Base-by-base conservation (phyloP, 2,113 vertebrate species). In the Dipodomys merriami region DNA sequence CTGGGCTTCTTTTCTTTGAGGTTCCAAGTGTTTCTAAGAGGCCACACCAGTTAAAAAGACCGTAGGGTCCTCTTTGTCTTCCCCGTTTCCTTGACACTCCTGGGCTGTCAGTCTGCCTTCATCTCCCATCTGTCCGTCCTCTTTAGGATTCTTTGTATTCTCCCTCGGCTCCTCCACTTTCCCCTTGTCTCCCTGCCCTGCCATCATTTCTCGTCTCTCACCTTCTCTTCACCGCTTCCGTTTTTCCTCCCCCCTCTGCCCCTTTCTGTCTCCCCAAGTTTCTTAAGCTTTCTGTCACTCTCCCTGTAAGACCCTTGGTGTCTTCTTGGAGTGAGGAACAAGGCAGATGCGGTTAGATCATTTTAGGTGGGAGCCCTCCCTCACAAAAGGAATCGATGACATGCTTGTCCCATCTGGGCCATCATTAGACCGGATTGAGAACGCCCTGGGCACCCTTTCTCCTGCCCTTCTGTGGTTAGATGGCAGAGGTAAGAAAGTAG, bases 31-130 rank as follows among this genome's bases (percentile, higher is more conserved):
- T 85, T 82, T 80, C 80, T 27, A 35, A 91, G 92, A 92, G 96
- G 92, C 96, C 96, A 97, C 94, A 94, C 95, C 97, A 96, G 94
- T 97, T 97, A 97, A 97, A 97, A 96, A 79, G 25, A 83, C 44
- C 67, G 13, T 13, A 67, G 39, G 91, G 82, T 95, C 95, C 95
- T 94, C 93, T 96, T 97, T 97, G 97, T 97, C 96, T 97, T 94
- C 82, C 79, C 46, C 4, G 39, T 57, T 57, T 92, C 62, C 68
- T 79, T 5, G 65, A 88, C 78, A 65, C 94, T 95, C 83, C 64
- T 22, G 35, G 29, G 74, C 95, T 96, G 96, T 96, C 96, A 94
- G 86, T 91, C 93, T 74, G 91, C 79, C 89, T 86, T 74, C 83
- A 1, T 49, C 60, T 22, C 69, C 53, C 13, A 0, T 82, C n/a